Evolutionary conservation across 2,888 invertebrate species (phyloP).

Genomic region (Melinaea marsaeus): DNA sequence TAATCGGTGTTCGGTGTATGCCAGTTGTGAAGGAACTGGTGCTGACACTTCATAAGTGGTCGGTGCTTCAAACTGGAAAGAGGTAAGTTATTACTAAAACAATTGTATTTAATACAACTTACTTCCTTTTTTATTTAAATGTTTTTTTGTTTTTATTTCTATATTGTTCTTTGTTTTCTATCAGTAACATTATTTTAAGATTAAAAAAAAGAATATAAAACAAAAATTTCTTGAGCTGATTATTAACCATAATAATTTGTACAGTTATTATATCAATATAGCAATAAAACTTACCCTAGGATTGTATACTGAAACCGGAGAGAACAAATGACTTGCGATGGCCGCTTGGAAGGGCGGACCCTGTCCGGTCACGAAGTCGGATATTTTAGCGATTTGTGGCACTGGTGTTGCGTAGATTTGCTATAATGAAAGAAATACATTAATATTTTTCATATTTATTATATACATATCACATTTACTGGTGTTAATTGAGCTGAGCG

Average conservation of each 20-base stretch:
- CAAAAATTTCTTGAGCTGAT: no score
- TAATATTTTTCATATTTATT: not conserved
- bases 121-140: not conserved
- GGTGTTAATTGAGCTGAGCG: no score
- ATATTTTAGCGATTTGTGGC: constrained; percentile 57
- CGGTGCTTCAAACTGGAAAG: constrained; percentile 52
- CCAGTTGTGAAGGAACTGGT: constrained; percentile 57
- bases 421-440: constrained; percentile 27
- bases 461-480: no score
- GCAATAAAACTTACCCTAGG: constrained; percentile 46
- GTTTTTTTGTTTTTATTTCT: no score
- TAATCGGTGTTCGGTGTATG: constrained; percentile 55
- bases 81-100: constrained; percentile 4
- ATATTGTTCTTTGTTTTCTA: no score
- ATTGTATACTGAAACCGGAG: constrained; percentile 60
- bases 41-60: constrained; percentile 59
- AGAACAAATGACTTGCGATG: constrained; percentile 59
- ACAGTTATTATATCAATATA: no score
- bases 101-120: not conserved
- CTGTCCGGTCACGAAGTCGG: constrained; percentile 61
- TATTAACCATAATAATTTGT: no score
- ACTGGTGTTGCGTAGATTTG: constrained; percentile 46
- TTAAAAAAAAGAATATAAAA: no score
- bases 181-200: no score
- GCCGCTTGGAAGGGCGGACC: constrained; percentile 53